Evolutionary conservation across 1,140 invertebrate genomes (phyloP).

Genomic region (Papilio helenus): DNA sequence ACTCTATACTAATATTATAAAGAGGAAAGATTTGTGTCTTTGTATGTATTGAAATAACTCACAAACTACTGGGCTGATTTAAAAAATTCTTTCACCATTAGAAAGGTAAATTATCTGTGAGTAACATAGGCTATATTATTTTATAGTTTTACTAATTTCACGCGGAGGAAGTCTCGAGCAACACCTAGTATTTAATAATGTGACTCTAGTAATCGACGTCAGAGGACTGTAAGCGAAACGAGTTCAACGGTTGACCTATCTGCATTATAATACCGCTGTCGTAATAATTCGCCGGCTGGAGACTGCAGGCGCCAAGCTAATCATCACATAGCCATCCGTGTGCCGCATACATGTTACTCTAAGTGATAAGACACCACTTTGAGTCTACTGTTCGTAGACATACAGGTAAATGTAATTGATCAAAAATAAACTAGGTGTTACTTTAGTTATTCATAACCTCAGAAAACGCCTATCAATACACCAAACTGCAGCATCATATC

Average conservation of each 20-base stretch:
- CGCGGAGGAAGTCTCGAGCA: no score
- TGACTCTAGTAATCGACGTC: background rate
- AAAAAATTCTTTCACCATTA: no score
- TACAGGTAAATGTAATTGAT: no score
- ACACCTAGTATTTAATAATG: background rate
- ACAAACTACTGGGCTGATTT: no score
- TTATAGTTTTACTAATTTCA: no score
- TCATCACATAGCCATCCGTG: background rate
- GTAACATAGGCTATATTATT: no score
- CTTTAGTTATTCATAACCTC: no score
- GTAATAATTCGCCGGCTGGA: conserved; percentile 22
- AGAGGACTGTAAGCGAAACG: conserved; percentile 15
- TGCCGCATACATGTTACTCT: background rate
- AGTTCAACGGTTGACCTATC: conserved; percentile 36
- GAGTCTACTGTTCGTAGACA: background rate
- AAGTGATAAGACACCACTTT: background rate
- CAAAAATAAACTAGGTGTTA: background rate
- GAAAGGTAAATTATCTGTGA: no score
- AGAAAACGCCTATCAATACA: no score
- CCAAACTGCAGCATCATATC: background rate
- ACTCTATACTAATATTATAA: no score
- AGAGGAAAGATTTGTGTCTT: no score
- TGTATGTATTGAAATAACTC: no score
- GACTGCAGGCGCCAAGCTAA: conserved; percentile 26
- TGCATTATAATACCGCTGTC: conserved; percentile 31